phyloP scores from a whole-genome alignment of 1,140 invertebrate genomes.

The Pachyrhynchus sulphureomaculatus region DNA sequence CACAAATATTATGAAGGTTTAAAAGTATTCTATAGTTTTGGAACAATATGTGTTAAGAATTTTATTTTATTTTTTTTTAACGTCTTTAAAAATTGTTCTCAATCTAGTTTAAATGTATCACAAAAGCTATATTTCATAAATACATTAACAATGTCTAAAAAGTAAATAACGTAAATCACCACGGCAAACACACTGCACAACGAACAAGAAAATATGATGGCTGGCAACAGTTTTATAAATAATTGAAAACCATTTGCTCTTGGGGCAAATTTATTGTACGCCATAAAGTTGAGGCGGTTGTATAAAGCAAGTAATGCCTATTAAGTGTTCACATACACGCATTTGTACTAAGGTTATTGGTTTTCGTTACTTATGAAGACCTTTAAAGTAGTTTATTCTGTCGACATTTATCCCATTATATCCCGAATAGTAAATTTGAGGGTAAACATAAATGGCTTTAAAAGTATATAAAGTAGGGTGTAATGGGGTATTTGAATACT shows the following conservation, averaged over 20 bases:
- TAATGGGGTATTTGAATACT: too few relatives aligned
- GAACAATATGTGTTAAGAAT: too few relatives aligned
- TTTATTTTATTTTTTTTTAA: too few relatives aligned
- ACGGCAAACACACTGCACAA: not conserved
- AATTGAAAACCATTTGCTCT: conserved; percentile 7
- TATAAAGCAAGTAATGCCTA: not conserved
- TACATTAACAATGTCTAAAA: too few relatives aligned
- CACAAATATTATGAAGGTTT: too few relatives aligned
- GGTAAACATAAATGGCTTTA: too few relatives aligned
- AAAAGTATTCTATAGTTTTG: too few relatives aligned
- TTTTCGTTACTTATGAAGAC: conserved; percentile 2
- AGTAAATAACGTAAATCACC: not conserved
- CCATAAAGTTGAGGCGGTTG: conserved; percentile 2
- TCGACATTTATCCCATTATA: not conserved
- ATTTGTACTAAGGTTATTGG: conserved; percentile 10
- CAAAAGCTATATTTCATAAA: too few relatives aligned
- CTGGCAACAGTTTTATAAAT: conserved; percentile 8
- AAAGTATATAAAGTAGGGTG: too few relatives aligned
- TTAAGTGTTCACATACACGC: conserved; percentile 4
- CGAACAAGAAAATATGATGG: conserved; percentile 1
- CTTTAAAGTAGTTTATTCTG: not conserved
- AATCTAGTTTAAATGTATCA: too few relatives aligned
- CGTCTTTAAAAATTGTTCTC: too few relatives aligned
- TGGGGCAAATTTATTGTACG: not conserved
- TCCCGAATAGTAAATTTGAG: too few relatives aligned